Conservation (phyloP, 2,113 vertebrate genomes). For the Cyprinodon brontotheroides region DNA sequence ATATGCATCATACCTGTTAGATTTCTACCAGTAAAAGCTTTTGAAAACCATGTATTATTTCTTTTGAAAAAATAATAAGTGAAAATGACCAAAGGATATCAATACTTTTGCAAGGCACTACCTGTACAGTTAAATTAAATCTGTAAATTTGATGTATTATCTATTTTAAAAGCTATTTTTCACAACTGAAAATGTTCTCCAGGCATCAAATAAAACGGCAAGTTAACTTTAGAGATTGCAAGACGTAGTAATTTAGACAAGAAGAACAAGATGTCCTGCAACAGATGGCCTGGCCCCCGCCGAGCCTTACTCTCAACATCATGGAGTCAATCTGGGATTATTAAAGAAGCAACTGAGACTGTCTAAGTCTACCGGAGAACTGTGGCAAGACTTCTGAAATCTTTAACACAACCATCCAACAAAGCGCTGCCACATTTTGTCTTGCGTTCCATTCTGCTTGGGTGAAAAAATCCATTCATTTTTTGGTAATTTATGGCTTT, state of each 20-base stretch:
- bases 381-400: conserved; percentile 3
- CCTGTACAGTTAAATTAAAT: background rate
- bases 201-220: background rate
- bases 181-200: background rate
- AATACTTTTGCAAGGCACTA: background rate
- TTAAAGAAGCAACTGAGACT: conserved; percentile 2
- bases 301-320: conserved; percentile 16
- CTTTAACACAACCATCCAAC: background rate
- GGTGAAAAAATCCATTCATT: background rate
- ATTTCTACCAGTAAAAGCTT: background rate
- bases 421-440: background rate
- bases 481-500: background rate
- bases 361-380: conserved; percentile 14
- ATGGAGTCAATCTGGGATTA: conserved; percentile 35
- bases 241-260: conserved; percentile 5
- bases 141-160: background rate
- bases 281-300: conserved; percentile 13
- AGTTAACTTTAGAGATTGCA: background rate
- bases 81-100: background rate
- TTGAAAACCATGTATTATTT: background rate
- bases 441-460: background rate
- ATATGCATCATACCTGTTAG: background rate
- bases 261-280: conserved; percentile 14
- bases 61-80: background rate
- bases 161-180: background rate